A percentile compares a stretch with the other conserved stretches of the same genome.
These are phyloP conservation scores for Cyrtodaria siliqua DNA, from an alignment of 2,888 invertebrate genomes.

Conservation along the genomic window DNA sequence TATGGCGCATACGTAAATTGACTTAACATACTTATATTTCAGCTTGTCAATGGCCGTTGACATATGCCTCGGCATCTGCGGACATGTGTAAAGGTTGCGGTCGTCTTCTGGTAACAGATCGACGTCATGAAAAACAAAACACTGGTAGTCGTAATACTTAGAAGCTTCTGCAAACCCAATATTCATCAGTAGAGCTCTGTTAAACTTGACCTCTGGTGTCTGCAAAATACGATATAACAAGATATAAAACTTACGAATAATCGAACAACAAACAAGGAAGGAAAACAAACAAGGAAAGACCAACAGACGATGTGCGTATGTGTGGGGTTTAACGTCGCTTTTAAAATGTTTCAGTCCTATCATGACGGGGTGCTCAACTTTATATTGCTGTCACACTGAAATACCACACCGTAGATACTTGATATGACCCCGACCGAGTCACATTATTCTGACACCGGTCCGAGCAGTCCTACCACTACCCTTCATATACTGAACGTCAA, in stretches of 20 bases:
- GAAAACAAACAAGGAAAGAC: neutral
- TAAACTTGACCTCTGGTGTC: constrained; percentile 88
- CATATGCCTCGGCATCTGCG: constrained; percentile 96
- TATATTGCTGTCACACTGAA: too few relatives aligned
- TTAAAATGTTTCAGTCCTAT: too few relatives aligned
- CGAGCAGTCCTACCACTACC: too few relatives aligned
- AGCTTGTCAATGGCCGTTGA: constrained; percentile 96
- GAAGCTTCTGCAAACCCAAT: constrained; percentile 97
- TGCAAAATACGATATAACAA: constrained; percentile 38
- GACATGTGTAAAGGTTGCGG: constrained; percentile 96
- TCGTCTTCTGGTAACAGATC: constrained; percentile 97
- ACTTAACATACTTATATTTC: constrained; percentile 82
- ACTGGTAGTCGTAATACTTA: constrained; percentile 91
- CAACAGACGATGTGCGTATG: too few relatives aligned
- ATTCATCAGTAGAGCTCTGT: constrained; percentile 98
- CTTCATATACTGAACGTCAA: too few relatives aligned
- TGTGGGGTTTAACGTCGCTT: too few relatives aligned
- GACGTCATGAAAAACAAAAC: constrained; percentile 98
- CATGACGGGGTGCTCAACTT: too few relatives aligned
- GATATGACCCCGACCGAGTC: too few relatives aligned
- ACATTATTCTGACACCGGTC: too few relatives aligned
- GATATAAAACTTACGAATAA: too few relatives aligned
- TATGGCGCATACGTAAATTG: too few relatives aligned
- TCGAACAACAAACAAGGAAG: neutral
- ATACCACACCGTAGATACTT: too few relatives aligned